Base-by-base conservation (phyloP, 2,797 vertebrate genomes). In the Myotis daubentonii region DNA sequence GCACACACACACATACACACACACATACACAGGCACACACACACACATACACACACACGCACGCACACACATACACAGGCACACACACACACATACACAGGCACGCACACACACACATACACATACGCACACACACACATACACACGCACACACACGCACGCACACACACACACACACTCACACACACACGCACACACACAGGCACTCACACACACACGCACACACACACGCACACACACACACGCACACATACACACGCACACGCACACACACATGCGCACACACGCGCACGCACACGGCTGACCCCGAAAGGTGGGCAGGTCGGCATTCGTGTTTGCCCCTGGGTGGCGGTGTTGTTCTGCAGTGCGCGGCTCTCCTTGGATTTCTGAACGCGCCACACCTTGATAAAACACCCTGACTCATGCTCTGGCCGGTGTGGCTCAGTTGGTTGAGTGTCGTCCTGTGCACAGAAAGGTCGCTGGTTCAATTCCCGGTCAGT, bases 61-160 rank as follows among this genome's bases (percentile, higher is more conserved):
- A n/a, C n/a, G n/a, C n/a, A n/a, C n/a, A n/a, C n/a, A n/a, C n/a
- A n/a, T n/a, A n/a, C n/a, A n/a, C n/a, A n/a, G n/a, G n/a, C n/a
- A n/a, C n/a, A n/a, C n/a, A 9, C 62, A 17, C 51, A 38, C 13
- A 0, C 3, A 33, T n/a, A n/a, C n/a, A n/a, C n/a, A n/a, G n/a
- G n/a, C 0, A 2, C 23, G 17, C 17, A 2, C 5, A 0, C 12
- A 2, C 8, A 0, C 20, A 28, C 23, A n/a, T 3, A 5, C 44
- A 8, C 7, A 2, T n/a, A n/a, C n/a, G n/a, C 30, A n/a, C 10
- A 2, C 53, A 0, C n/a, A 9, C 62, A 17, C 51, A 38, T 10
- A 0, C 3, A 33, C 0, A 2, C 23, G 17, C 17, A 2, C 5
- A 0, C 12, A 2, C 8, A 0, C 20, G n/a, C n/a, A n/a, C n/a